Conservation (phyloP, 1,140 invertebrate species). For the Cheumatopsyche charites region DNA sequence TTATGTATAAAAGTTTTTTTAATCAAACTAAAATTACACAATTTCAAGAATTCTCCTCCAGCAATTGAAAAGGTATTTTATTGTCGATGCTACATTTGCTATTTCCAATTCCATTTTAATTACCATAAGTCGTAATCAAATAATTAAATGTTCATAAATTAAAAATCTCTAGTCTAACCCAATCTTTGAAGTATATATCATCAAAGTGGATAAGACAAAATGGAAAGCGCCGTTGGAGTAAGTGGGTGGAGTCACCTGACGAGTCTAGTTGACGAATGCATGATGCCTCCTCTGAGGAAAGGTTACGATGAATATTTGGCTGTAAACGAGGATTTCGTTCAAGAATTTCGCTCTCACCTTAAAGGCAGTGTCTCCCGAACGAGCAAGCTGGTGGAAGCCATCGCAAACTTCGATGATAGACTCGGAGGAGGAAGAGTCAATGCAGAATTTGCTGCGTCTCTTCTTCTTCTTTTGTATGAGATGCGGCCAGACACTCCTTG, state of each 20-base stretch:
- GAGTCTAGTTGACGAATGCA: slow-evolving; percentile 35
- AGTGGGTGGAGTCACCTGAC: slow-evolving; percentile 20
- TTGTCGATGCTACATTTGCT: too few relatives aligned
- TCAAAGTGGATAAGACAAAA: too few relatives aligned
- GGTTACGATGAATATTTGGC: slow-evolving; percentile 37
- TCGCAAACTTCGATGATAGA: slow-evolving; percentile 25
- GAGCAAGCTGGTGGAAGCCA: slow-evolving; percentile 13
- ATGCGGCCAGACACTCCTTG: slow-evolving; percentile 37
- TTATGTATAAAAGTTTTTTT: too few relatives aligned
- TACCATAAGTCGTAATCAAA: too few relatives aligned
- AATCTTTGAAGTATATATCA: too few relatives aligned
- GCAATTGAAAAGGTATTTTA: too few relatives aligned
- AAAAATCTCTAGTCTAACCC: too few relatives aligned
- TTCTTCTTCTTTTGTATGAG: slow-evolving; percentile 38
- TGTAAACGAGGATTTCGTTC: neutral
- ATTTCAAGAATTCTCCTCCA: too few relatives aligned
- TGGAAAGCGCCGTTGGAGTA: neutral
- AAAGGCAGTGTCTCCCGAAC: slow-evolving; percentile 10
- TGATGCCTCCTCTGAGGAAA: slow-evolving; percentile 36
- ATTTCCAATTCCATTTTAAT: too few relatives aligned
- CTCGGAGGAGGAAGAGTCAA: slow-evolving; percentile 12
- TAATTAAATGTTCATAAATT: too few relatives aligned
- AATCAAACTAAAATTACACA: too few relatives aligned
- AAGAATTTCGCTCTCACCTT: slow-evolving; percentile 3
- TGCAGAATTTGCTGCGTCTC: slow-evolving; percentile 34